phyloP scores from a whole-genome alignment of 2,797 vertebrate genomes.

The Parambassis ranga region DNA sequence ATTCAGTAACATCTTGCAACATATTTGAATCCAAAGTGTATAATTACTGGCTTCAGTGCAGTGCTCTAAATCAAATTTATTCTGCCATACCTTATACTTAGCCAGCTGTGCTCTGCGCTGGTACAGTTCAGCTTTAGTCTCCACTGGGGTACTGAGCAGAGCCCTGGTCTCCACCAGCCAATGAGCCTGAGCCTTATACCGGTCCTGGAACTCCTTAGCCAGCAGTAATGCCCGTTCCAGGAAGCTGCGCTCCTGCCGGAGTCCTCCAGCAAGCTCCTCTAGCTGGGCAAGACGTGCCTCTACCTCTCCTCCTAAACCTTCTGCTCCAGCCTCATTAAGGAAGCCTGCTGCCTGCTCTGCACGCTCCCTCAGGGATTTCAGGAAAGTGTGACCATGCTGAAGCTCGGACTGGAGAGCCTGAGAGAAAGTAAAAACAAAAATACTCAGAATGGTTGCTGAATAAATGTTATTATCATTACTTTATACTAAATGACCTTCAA shows the following conservation, averaged over 20 bases:
- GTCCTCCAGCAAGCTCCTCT: constrained; percentile 86
- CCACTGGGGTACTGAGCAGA: constrained; percentile 80
- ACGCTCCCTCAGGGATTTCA: constrained; percentile 89
- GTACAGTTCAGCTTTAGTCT: constrained; percentile 93
- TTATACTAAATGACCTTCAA: constrained; percentile 7
- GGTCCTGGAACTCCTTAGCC: constrained; percentile 93
- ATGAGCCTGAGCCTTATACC: constrained; percentile 86
- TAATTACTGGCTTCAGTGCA: constrained; percentile 12
- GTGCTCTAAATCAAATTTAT: background rate
- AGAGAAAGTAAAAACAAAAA: constrained; percentile 27
- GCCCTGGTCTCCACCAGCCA: constrained; percentile 88
- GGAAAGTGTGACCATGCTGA: constrained; percentile 88
- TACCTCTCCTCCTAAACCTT: constrained; percentile 84
- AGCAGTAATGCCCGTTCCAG: constrained; percentile 88
- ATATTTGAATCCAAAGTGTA: background rate
- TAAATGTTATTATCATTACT: background rate
- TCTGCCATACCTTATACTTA: constrained; percentile 90
- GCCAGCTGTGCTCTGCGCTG: constrained; percentile 95
- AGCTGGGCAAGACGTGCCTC: constrained; percentile 80
- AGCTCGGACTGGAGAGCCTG: constrained; percentile 86
- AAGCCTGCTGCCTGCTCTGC: constrained; percentile 86
- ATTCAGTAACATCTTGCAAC: constrained; percentile 15
- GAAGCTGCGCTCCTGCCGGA: constrained; percentile 86
- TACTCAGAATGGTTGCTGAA: constrained; percentile 2
- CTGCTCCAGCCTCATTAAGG: constrained; percentile 84